Conservation (phyloP, 2,113 vertebrate species). For the Zosterops hypoxanthus region DNA sequence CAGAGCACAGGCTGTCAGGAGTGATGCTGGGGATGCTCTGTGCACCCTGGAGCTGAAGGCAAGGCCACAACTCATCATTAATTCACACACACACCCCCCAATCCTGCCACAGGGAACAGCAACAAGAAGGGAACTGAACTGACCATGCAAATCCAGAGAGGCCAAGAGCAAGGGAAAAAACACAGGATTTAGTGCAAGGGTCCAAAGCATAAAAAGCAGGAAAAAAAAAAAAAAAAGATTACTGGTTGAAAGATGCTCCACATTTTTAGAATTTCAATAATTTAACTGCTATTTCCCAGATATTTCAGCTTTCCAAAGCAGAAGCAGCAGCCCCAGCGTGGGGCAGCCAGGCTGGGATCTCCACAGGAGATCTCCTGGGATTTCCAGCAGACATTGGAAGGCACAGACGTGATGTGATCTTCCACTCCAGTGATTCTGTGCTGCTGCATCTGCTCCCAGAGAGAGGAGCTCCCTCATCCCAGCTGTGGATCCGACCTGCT, state of each 20-base stretch:
- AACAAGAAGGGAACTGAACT: neutral
- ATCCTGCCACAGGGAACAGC: neutral
- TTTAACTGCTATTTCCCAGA: accelerated
- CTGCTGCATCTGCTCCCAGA: neutral
- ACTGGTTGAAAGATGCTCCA: neutral
- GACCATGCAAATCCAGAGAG: neutral
- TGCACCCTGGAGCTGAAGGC: neutral
- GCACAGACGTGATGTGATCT: accelerated
- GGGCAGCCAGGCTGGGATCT: neutral
- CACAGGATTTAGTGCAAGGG: neutral
- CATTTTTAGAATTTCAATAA: accelerated
- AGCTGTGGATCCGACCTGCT: neutral
- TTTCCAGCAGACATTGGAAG: neutral
- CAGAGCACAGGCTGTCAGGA: neutral
- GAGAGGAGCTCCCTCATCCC: neutral
- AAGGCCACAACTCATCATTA: neutral
- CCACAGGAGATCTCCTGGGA: neutral
- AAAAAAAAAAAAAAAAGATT: no score
- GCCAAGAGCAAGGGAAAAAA: neutral
- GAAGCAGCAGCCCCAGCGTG: neutral
- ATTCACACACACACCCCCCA: neutral
- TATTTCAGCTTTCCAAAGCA: neutral
- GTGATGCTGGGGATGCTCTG: neutral
- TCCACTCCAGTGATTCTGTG: neutral
- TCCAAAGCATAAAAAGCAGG: accelerated